Base-by-base conservation (phyloP, 92 coral and sea anemone genomes). In the Phenganax subtilis region DNA sequence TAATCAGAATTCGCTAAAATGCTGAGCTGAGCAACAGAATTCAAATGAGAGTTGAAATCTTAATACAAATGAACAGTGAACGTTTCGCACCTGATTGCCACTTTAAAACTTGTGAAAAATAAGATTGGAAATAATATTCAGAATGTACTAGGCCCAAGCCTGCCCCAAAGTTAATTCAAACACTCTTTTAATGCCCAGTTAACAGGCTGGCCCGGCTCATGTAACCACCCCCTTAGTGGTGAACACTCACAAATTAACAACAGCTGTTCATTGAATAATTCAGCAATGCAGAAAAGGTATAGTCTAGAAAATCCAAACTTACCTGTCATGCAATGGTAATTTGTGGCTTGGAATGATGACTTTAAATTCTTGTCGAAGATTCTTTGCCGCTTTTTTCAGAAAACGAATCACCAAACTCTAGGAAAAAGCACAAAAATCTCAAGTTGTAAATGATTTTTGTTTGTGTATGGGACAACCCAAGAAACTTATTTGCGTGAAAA, bases 341-440 rank as follows among this genome's bases (percentile, higher is more conserved):
- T 92, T 94, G 64, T 90, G 89, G 79, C 96, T 94, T 15, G 98
- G 98, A 47, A 94, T 91, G 60, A 92, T 89, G 27, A 94, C 98
- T 71, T 89, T 92, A 74, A 94, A 94, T 44, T 97, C 93, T 86
- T 94, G 98, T 83, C 89, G 98, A 12, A 94, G 85, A 77, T 94
- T 94, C 51, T 90, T 86, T 14, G 98, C 98, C 20, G 98, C 98
- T 66, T 90, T 88, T 88, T 92, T 94, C 37, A 94, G 87, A 83
- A 94, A 94, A 15, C 98, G 97, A 75, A 94, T 92, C 83, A 94
- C 97, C 81, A 94, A 86, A 62, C 88, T 87, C 98, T 94, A 78
- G 17, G 80, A 84, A 20, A 55, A 64, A 54, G 11, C n/a, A 75
- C 57, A 60, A 37, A 37, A 37, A 37, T 5, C 3, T 37, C 47